A percentile compares a stretch with the other conserved stretches of the same genome.
These are phyloP conservation scores for Drosophila teissieri DNA, from an alignment of 1,140 invertebrate species.

Conservation along the genomic window DNA sequence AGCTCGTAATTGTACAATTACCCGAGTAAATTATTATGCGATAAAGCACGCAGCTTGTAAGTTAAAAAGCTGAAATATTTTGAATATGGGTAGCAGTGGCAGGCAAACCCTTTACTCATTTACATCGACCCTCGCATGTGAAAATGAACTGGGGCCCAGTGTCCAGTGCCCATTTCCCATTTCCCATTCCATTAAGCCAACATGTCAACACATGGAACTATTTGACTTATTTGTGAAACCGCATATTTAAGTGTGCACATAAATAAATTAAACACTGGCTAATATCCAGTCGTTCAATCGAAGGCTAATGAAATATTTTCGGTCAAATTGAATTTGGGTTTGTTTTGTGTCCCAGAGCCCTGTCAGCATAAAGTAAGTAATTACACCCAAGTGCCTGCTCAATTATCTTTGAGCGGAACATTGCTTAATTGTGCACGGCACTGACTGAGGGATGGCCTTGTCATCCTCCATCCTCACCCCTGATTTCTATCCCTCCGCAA, in stretches of 20 bases:
- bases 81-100: background rate
- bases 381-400: constrained; percentile 84
- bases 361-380: constrained; percentile 82
- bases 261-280: constrained; percentile 40
- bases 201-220: constrained; percentile 73
- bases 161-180: no score
- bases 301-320: constrained; percentile 64
- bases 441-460: constrained; percentile 24
- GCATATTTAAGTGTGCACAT: constrained; percentile 30
- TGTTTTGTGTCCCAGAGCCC: constrained; percentile 13
- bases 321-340: constrained; percentile 66
- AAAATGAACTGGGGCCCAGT: constrained; percentile 18
- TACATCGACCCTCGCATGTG: constrained; percentile 59
- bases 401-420: constrained; percentile 78
- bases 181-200: constrained; percentile 13
- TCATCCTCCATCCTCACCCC: background rate
- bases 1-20: constrained; percentile 77
- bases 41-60: constrained; percentile 74
- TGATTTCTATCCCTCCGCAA: no score
- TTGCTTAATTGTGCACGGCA: constrained; percentile 72
- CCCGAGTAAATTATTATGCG: constrained; percentile 76
- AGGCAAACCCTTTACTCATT: constrained; percentile 27
- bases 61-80: constrained; percentile 50
- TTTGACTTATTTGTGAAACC: constrained; percentile 57
- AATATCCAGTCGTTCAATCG: constrained; percentile 40